A percentile compares a stretch with the other conserved stretches of the same genome.
These are phyloP conservation scores for Bos indicus DNA, from an alignment of 2,113 vertebrate genomes.

Conservation along the genomic window DNA sequence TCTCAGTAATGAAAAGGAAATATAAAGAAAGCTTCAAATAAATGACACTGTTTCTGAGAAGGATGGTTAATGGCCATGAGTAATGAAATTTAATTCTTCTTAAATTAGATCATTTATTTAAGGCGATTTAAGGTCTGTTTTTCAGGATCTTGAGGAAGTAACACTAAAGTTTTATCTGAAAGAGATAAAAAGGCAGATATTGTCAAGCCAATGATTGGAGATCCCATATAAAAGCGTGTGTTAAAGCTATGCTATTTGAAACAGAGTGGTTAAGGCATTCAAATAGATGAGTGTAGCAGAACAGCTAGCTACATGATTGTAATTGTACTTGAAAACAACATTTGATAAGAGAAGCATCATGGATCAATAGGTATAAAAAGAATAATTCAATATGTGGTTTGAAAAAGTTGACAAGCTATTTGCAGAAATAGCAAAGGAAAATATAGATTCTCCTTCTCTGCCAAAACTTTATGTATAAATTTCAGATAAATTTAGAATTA, in stretches of 20 bases:
- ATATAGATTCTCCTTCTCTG: not conserved
- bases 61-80: not conserved
- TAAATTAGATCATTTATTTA: conserved; percentile 11
- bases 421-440: not conserved
- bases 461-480: not conserved
- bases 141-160: not conserved
- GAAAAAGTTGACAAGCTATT: not conserved
- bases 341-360: not conserved
- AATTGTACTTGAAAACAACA: not conserved
- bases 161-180: not conserved
- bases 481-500: not conserved
- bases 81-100: not conserved
- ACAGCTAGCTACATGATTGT: not conserved
- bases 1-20: not conserved
- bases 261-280: not conserved
- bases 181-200: not conserved
- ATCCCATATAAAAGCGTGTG: not conserved
- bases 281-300: not conserved
- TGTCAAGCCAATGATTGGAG: not conserved
- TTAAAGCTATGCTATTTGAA: not conserved
- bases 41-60: not conserved
- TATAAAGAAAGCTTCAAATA: not conserved
- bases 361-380: not conserved
- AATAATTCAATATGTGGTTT: not conserved
- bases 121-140: not conserved